Evolutionary conservation across 2,888 invertebrate genomes (phyloP).

Genomic region (Archaeoteleia sp.): DNA sequence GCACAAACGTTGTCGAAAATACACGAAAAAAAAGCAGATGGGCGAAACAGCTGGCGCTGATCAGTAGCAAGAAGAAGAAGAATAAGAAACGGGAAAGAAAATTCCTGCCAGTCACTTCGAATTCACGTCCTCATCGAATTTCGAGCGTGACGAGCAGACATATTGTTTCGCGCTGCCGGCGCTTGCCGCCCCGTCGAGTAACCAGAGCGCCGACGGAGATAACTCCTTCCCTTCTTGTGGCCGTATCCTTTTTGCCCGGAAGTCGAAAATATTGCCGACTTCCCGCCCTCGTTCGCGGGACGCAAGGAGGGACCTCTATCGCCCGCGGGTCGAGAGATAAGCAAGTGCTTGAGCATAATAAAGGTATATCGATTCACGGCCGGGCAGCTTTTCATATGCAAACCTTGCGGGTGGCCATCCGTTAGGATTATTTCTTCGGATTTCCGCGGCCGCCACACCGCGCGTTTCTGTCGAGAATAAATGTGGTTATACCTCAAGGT

Average conservation of each 20-base stretch:
- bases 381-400: constrained; percentile 72
- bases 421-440: constrained; percentile 72
- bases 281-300: constrained; percentile 57
- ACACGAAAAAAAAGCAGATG: background rate
- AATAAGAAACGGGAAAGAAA: constrained; percentile 27
- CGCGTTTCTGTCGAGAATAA: constrained; percentile 27
- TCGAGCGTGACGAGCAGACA: constrained; percentile 61
- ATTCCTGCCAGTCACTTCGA: constrained; percentile 48
- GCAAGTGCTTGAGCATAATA: constrained; percentile 67
- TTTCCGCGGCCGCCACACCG: constrained; percentile 51
- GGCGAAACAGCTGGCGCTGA: no score
- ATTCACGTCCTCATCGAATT: constrained; percentile 43
- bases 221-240: constrained; percentile 49
- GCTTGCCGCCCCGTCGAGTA: constrained; percentile 24
- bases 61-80: background rate
- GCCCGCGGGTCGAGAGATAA: constrained; percentile 54
- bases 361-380: constrained; percentile 73
- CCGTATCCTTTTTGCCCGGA: constrained; percentile 59
- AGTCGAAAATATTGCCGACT: constrained; percentile 72
- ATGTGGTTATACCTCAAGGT: constrained; percentile 16
- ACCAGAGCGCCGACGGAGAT: constrained; percentile 37
- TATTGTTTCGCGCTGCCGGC: constrained; percentile 67
- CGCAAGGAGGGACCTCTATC: constrained; percentile 45
- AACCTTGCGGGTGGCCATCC: constrained; percentile 72
- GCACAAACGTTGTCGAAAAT: no score